A percentile compares a stretch with the other conserved stretches of the same genome.
phyloP scores from a whole-genome alignment of 2,797 vertebrate genomes.

The Scolopax rusticola region DNA sequence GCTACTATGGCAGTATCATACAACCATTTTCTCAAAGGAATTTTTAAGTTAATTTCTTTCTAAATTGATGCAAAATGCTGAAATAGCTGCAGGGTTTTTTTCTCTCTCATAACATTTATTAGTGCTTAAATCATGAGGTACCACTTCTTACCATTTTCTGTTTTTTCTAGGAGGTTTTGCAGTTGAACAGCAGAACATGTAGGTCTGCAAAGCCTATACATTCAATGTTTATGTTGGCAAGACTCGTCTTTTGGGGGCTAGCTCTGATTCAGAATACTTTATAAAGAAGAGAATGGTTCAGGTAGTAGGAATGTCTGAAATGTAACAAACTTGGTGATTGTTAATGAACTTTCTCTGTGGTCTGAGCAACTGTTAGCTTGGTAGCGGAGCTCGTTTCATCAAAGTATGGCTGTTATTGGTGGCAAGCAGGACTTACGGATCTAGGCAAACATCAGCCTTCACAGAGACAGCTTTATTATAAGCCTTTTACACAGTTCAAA shows the following conservation, averaged over 20 bases:
- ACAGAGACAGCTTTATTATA: neutral
- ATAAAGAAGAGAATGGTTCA: neutral
- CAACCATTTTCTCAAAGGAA: neutral
- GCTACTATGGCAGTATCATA: neutral
- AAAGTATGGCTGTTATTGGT: neutral
- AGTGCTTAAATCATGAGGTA: neutral
- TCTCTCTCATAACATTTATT: neutral
- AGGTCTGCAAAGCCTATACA: neutral
- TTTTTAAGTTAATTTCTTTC: neutral
- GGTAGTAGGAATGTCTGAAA: neutral
- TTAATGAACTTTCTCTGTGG: neutral
- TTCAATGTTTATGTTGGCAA: neutral
- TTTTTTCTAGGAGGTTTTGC: neutral
- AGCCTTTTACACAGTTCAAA: neutral
- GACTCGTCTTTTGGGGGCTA: neutral
- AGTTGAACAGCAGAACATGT: fast-evolving
- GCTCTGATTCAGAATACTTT: neutral
- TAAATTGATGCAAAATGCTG: neutral
- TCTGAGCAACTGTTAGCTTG: neutral
- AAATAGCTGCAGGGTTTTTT: neutral
- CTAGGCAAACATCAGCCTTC: neutral
- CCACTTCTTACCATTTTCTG: neutral
- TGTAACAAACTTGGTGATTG: neutral
- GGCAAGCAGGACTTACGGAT: neutral
- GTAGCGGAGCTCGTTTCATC: neutral